Evolutionary conservation across 2,797 vertebrate genomes (phyloP).

Genomic region (Xiphophorus birchmanni): DNA sequence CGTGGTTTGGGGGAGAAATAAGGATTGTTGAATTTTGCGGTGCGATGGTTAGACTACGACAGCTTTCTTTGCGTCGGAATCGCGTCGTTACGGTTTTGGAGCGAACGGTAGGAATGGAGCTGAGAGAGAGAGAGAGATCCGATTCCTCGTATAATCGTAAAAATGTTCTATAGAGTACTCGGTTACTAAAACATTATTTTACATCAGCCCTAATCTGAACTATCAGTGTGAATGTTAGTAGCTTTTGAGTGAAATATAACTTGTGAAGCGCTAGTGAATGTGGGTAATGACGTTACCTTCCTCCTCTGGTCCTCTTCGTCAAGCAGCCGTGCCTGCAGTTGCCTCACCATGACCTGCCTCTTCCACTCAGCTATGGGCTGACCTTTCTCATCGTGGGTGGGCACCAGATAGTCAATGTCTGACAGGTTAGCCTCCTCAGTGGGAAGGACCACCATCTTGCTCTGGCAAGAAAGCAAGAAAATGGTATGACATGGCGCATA

Average conservation of each 20-base stretch:
- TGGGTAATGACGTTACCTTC: slow-evolving; percentile 67
- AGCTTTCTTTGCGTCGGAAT: not conserved
- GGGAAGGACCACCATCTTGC: slow-evolving; percentile 82
- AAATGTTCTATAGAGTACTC: too few species aligned
- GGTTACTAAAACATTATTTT: too few species aligned
- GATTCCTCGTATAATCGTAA: too few species aligned
- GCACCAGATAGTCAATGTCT: slow-evolving; percentile 91
- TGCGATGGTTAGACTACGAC: too few species aligned
- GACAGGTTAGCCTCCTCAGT: slow-evolving; percentile 83
- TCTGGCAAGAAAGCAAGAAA: slow-evolving; percentile 58
- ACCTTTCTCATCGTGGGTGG: slow-evolving; percentile 90
- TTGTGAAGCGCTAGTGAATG: not conserved
- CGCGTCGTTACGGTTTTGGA: too few species aligned
- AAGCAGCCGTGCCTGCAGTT: slow-evolving; percentile 87
- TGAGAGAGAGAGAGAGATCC: too few species aligned
- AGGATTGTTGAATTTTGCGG: too few species aligned
- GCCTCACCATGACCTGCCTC: slow-evolving; percentile 94
- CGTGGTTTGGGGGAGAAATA: too few species aligned
- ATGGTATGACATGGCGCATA: not conserved
- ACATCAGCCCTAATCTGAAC: not conserved
- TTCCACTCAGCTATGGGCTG: slow-evolving; percentile 94
- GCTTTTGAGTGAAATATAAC: not conserved
- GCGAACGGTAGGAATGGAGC: too few species aligned
- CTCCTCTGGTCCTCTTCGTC: slow-evolving; percentile 82
- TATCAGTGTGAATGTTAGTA: not conserved